phyloP scores from a whole-genome alignment of 2,113 vertebrate genomes.

The Spermophilus dauricus region DNA sequence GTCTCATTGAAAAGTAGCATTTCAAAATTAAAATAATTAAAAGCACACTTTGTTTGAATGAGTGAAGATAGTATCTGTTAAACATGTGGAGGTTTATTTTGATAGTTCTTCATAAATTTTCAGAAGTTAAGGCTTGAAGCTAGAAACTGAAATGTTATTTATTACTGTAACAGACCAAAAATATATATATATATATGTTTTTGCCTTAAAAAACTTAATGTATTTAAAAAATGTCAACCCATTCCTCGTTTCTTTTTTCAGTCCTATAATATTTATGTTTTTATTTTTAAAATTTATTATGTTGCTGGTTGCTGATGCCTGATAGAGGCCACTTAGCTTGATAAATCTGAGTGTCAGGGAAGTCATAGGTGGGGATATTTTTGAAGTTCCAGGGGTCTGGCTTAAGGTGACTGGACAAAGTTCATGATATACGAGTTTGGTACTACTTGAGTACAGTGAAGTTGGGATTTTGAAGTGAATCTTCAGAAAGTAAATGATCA shows the following conservation, averaged over 20 bases:
- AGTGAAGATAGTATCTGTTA: not conserved
- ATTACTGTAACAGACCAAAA: not conserved
- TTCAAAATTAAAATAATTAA: conserved; percentile 52
- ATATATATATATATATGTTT: not conserved
- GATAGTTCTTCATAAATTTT: not conserved
- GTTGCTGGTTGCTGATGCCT: not conserved
- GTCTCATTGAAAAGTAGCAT: not conserved
- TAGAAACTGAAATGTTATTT: not conserved
- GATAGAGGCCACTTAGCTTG: not conserved
- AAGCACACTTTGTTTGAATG: not conserved
- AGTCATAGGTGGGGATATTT: not conserved
- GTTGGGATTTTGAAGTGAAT: too few species aligned
- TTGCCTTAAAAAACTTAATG: not conserved
- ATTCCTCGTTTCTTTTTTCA: not conserved
- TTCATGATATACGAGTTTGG: not conserved
- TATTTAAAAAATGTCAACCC: not conserved
- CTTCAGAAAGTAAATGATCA: too few species aligned
- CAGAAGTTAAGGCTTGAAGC: not conserved
- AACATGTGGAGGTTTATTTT: not conserved
- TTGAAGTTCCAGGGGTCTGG: not conserved
- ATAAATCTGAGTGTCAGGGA: not conserved
- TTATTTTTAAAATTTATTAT: not conserved
- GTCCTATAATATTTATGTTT: not conserved
- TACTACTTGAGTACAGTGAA: too few species aligned
- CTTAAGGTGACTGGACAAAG: not conserved